phyloP scores from a whole-genome alignment of 2,797 vertebrate species.

The Epinephelus coioides region DNA sequence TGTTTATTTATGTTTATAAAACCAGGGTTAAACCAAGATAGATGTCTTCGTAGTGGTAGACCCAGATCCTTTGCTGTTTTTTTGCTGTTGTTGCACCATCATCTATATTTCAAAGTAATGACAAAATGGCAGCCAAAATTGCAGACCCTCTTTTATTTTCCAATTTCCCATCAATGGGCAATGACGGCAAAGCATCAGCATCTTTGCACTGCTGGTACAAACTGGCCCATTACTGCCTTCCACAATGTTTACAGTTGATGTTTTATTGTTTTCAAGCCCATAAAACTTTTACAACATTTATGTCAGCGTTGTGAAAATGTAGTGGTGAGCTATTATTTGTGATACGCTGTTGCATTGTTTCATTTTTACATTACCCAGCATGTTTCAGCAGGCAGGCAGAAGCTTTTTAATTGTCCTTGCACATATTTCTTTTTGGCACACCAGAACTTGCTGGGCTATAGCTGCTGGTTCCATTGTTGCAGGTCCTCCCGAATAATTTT shows the following conservation, averaged over 20 bases:
- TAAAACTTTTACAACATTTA: background rate
- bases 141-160: background rate
- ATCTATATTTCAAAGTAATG: background rate
- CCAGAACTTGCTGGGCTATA: constrained; percentile 14
- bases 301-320: background rate
- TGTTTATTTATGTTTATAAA: background rate
- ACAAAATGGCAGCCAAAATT: background rate
- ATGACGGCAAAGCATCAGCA: background rate
- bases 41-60: background rate
- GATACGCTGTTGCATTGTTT: constrained; percentile 7
- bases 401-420: constrained; percentile 24
- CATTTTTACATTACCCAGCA: background rate
- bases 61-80: background rate
- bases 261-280: background rate
- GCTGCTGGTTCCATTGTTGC: constrained; percentile 35
- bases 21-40: background rate
- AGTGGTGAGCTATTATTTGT: background rate
- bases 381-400: background rate
- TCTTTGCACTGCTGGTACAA: background rate
- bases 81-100: background rate
- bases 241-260: background rate
- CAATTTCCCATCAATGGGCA: background rate
- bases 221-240: too few species aligned
- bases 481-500: constrained; percentile 32
- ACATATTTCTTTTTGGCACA: constrained; percentile 29